Evolutionary conservation across 2,888 invertebrate genomes (phyloP), one percentile per base, ranked within the genome.

Genomic region (Caenorhabditis virilis): DNA sequence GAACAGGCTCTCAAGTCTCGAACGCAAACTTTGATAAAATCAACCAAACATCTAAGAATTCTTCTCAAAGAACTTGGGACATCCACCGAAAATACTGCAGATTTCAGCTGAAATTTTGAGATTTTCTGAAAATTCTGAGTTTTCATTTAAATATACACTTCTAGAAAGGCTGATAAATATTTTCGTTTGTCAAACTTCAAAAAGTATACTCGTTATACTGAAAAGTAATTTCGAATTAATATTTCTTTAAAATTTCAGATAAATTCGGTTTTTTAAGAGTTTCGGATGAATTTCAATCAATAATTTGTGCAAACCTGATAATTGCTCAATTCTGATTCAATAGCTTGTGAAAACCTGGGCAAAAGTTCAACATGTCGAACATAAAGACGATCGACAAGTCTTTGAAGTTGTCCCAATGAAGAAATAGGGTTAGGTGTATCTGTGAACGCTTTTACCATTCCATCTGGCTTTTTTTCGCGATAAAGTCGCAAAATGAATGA

Each of bases 301-400:
- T n/a, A n/a, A n/a, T n/a, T n/a, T n/a, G n/a, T n/a, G n/a, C n/a
- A 1, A 25, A 66, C 66, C 45, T 61, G 59, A 11, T 62, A 42
- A 22, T 20, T 39, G 20, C 72, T 76, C 22, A 79, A 69, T 27
- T 66, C 66, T 5, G 50, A 25, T 46, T 66, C 66, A n/a, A 66
- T 54, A 13, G 47, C 26, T 11, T 6, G 38, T 9, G 60, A 76
- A 60, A 79, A 82, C 36, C 82, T 60, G 1, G 82, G 82, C 38
- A 82, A 49, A 11, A 82, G 50, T 15, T 73, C 64, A 3, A 79
- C 76, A 26, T 68, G 57, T 20, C 90, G 90, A 0, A 97, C 90
- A 86, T 94, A 97, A 41, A 97, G 86, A 73, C 91, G 90, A 82
- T 92, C 89, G 93, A 98, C 95, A 1, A 95, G 89, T 79, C 92